Evolutionary conservation across 2,888 invertebrate genomes (phyloP), one percentile per base, ranked within the genome.

Genomic region (Euzophera pinguis): DNA sequence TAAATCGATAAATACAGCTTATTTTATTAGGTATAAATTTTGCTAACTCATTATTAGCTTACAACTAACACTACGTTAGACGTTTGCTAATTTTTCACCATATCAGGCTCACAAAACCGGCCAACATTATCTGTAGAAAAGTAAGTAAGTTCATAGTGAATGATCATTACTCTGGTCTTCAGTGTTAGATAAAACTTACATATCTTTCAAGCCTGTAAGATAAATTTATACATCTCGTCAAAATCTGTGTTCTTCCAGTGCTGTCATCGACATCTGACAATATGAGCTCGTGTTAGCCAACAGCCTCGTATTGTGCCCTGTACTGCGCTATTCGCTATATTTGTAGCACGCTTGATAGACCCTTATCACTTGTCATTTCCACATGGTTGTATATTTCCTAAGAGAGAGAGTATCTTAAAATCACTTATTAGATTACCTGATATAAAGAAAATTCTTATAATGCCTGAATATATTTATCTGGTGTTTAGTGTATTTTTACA

Each of bases 171-270:
- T 79, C 78, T 70, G 64, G 73, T 73, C 58, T 62, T 83, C 69
- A 77, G 68, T 85, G 80, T 83, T 84, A 83, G 80, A 73, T 74
- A 77, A 74, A 75, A 78, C 70, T 68, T 80, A 81, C 81, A 88
- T 87, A 86, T 87, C 83, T 62, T 79, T 67, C 61, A 61, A 27
- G 72, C 67, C 65, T 71, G 63, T 75, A 72, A n/a, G n/a, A 69
- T 65, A 67, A 22, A 22, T 22, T 2, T 69, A 73, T n/a, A n/a
- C n/a, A n/a, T 72, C 69, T 76, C 72, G 73, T 78, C 66, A 62
- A 78, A 80, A 83, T 83, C 80, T 86, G 73, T 85, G 85, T 84
- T 85, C 89, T 86, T 87, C 85, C 84, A 84, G 65, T 73, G 73
- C 76, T 80, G 65, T 75, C 80, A 77, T 75, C 70, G 61, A 68